Percentiles rank a stretch among this genome's conserved stretches.
Conservation (phyloP, 92 coral and sea anemone species). For the Siderastrea siderea region DNA sequence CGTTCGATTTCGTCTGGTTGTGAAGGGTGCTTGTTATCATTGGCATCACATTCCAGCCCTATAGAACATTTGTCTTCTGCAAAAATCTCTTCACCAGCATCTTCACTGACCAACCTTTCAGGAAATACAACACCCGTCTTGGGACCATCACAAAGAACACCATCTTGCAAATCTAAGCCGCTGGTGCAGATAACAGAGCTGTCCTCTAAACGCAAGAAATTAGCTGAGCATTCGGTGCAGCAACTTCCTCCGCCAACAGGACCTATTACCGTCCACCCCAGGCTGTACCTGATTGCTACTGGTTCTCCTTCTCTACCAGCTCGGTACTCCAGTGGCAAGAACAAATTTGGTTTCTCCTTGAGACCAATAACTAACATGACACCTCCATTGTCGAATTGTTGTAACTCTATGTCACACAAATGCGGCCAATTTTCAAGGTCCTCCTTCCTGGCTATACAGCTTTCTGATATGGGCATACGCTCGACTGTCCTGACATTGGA, state of each 20-base stretch:
- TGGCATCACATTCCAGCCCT: neutral
- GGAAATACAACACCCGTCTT: neutral
- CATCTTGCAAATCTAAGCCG: neutral
- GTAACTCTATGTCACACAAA: constrained; percentile 28
- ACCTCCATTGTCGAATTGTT: constrained; percentile 30
- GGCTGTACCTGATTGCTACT: constrained; percentile 63
- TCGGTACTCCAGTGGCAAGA: constrained; percentile 60
- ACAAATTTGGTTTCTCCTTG: constrained; percentile 53
- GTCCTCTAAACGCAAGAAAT: constrained; percentile 42
- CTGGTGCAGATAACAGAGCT: constrained; percentile 6
- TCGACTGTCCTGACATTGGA: constrained; percentile 71
- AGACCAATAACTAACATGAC: constrained; percentile 64
- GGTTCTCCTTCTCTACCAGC: constrained; percentile 56
- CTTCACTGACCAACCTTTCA: neutral
- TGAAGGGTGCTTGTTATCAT: neutral
- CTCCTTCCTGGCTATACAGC: constrained; percentile 60
- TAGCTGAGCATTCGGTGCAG: constrained; percentile 30
- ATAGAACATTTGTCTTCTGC: neutral
- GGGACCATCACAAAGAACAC: neutral
- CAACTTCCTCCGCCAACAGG: constrained; percentile 68
- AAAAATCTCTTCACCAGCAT: neutral
- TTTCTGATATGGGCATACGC: constrained; percentile 69
- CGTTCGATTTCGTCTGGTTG: constrained; percentile 1
- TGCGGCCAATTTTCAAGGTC: constrained; percentile 60
- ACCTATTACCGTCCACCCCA: constrained; percentile 85